Evolutionary conservation across 1,140 invertebrate species (phyloP).

Genomic region (Mactra quadrangularis): DNA sequence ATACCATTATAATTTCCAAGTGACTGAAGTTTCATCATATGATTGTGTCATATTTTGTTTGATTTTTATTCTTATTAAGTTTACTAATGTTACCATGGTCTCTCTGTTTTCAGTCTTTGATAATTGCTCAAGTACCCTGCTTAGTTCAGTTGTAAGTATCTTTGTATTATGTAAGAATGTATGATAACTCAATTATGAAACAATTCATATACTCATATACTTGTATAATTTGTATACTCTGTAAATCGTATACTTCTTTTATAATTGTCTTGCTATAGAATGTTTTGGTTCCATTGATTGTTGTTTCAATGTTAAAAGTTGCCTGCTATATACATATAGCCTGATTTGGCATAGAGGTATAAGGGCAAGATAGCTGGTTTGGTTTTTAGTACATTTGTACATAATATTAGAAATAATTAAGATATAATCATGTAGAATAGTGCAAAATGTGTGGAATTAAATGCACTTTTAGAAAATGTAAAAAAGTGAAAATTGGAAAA

Average conservation of each 20-base stretch:
- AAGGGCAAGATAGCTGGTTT: no score
- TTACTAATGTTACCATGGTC: no score
- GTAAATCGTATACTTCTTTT: neutral
- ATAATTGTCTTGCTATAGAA: no score
- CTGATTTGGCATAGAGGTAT: no score
- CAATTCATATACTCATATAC: neutral
- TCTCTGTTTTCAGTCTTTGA: neutral
- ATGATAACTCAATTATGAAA: no score
- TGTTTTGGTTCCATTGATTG: neutral
- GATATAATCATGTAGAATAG: no score
- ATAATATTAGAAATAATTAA: no score
- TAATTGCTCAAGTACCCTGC: neutral
- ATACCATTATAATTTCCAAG: neutral
- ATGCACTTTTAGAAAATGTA: no score
- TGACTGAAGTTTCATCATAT: neutral
- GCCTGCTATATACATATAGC: neutral
- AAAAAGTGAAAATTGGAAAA: no score
- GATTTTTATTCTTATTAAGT: neutral
- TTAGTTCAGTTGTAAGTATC: conserved; percentile 2
- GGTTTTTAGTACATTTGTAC: no score
- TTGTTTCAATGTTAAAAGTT: neutral
- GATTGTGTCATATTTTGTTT: neutral
- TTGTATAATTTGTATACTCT: neutral
- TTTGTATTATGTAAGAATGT: no score
- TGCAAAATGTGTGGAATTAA: no score